Base-by-base conservation (phyloP, 1,140 invertebrate genomes). In the Bombus confusus region DNA sequence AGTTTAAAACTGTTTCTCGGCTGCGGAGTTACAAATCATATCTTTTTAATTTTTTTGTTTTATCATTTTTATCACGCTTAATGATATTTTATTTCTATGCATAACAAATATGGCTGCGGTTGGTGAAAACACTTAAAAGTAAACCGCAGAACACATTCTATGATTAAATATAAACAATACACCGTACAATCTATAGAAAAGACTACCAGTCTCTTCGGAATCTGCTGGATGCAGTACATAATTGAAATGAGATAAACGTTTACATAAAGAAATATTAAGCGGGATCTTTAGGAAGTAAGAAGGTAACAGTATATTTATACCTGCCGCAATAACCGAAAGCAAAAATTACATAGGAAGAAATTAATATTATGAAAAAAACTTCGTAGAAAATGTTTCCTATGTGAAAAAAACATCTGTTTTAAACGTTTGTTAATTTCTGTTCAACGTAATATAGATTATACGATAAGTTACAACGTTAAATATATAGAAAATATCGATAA, bases 1-100 rank as follows among this genome's bases (percentile, higher is more conserved):
- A 89, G 78, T 87, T 76, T 80, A 77, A 68, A 88, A 86, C 87
- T 80, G 75, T 74, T 84, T 85, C 74, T 39, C 28, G 75, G 41
- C 62, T 84, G 71, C 4, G 84, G 59, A 87, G 39, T 87, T 88
- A 86, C 79, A 91, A 89, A 88, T 87, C 66, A 78, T n/a, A n/a
- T n/a, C n/a, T n/a, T n/a, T n/a, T n/a, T n/a, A n/a, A n/a, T n/a
- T n/a, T n/a, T n/a, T n/a, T n/a, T n/a, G n/a, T n/a, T n/a, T n/a
- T n/a, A n/a, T n/a, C n/a, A n/a, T 69, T 90, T 91, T 75, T 79
- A 69, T 72, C 41, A 57, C 57, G 64, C 13, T 74, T 31, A 57
- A 62, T 78, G 4, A 1, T 79, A 64, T 28, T 52, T 72, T 41
- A 66, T 25, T 34, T 18, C 10, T 83, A 83, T 22, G 64, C n/a